Conservation (phyloP, 2,888 invertebrate species). For the Teleiodes luculella region DNA sequence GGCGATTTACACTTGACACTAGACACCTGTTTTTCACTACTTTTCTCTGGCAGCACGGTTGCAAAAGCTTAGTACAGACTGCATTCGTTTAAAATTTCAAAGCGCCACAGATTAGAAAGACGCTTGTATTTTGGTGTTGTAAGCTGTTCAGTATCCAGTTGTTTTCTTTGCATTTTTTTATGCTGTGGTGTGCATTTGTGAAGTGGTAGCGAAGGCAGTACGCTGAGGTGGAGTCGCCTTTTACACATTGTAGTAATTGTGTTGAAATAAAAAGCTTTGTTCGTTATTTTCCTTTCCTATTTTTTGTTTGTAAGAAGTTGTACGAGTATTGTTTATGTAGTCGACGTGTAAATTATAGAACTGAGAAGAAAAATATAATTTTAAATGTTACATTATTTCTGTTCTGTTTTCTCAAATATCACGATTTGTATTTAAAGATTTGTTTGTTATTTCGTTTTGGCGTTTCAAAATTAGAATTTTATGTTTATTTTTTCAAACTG, state of each 20-base stretch:
- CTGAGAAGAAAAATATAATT: neutral
- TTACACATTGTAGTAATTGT: conserved; percentile 64
- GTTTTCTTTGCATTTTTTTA: conserved; percentile 26
- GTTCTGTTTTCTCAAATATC: too few relatives aligned
- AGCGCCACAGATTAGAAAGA: conserved; percentile 32
- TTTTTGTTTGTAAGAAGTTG: too few relatives aligned
- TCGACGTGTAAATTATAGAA: too few relatives aligned
- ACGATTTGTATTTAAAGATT: too few relatives aligned
- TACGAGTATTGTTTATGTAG: conserved; percentile 6
- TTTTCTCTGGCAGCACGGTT: conserved; percentile 49
- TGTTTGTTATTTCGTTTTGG: too few relatives aligned
- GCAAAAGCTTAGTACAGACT: conserved; percentile 41
- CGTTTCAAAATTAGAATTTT: too few relatives aligned
- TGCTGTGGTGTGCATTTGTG: conserved; percentile 40
- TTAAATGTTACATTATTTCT: neutral
- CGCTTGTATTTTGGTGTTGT: neutral
- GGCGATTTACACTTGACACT: conserved; percentile 79
- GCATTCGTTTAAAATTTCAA: conserved; percentile 40
- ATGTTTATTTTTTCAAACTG: neutral
- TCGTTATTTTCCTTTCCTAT: conserved; percentile 53
- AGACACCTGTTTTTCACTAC: conserved; percentile 70
- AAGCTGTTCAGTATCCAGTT: conserved; percentile 25
- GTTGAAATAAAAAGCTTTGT: conserved; percentile 69
- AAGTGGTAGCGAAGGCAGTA: conserved; percentile 41
- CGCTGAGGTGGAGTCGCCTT: conserved; percentile 42